phyloP scores from a whole-genome alignment of 2,113 vertebrate genomes.

The Sander vitreus region DNA sequence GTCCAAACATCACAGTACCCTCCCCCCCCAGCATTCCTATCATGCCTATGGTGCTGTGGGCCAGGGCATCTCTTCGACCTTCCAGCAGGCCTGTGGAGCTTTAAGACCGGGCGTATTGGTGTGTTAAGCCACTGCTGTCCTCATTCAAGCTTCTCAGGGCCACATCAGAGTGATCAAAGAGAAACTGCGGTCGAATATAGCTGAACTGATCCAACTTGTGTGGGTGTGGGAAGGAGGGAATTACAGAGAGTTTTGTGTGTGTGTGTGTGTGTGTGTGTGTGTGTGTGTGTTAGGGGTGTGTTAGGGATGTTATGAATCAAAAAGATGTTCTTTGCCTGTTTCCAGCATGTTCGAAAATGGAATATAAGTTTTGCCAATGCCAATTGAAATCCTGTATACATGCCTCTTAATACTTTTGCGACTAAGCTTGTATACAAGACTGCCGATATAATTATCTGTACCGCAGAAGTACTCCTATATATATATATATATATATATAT shows the following conservation, averaged over 20 bases:
- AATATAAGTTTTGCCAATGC: constrained; percentile 11
- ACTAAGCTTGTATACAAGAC: constrained; percentile 9
- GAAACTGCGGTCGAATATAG: constrained; percentile 17
- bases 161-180: constrained; percentile 36
- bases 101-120: neutral
- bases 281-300: constrained; percentile 7
- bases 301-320: neutral
- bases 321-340: constrained; percentile 39
- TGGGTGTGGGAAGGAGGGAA: constrained; percentile 33
- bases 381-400: constrained; percentile 6
- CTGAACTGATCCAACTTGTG: constrained; percentile 11
- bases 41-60: neutral
- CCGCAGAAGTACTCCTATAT: too few relatives aligned
- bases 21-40: constrained; percentile 1
- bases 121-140: constrained; percentile 19
- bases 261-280: neutral
- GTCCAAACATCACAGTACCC: constrained; percentile 43
- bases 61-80: constrained; percentile 25
- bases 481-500: too few relatives aligned
- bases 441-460: neutral
- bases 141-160: constrained; percentile 5
- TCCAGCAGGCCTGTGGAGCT: constrained; percentile 29
- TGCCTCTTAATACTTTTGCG: neutral
- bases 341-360: constrained; percentile 12
- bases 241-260: neutral